These are phyloP conservation scores for Himalopsyche japonica DNA, from an alignment of 2,888 invertebrate species.

Conservation along the genomic window DNA sequence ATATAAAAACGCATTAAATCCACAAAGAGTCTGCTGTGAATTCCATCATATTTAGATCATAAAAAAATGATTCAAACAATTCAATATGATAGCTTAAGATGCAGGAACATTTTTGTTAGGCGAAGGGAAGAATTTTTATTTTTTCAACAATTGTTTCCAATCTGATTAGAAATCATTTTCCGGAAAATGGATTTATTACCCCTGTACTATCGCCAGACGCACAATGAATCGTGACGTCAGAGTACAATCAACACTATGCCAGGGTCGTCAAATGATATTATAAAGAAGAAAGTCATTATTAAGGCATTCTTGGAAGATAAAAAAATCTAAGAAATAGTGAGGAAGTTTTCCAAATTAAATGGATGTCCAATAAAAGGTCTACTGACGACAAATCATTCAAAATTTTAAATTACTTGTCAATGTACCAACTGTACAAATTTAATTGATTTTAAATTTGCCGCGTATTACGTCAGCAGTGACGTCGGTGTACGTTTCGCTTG, in stretches of 20 bases:
- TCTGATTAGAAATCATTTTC: no score
- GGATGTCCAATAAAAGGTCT: neutral
- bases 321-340: neutral
- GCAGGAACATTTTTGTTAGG: no score
- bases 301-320: neutral
- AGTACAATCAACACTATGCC: constrained; percentile 21
- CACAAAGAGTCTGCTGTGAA: no score
- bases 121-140: no score
- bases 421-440: constrained; percentile 27
- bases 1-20: no score
- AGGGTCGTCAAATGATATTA: neutral
- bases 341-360: neutral
- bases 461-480: constrained; percentile 54
- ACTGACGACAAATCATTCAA: neutral
- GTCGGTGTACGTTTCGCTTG: constrained; percentile 45
- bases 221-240: constrained; percentile 26
- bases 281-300: neutral
- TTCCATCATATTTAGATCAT: no score
- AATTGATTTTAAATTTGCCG: constrained; percentile 56
- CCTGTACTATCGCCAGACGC: neutral
- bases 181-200: neutral
- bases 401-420: neutral
- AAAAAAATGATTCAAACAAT: no score
- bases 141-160: no score
- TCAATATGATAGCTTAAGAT: no score